Base-by-base conservation (phyloP, 1,140 invertebrate species). In the Drosophila littoralis region DNA sequence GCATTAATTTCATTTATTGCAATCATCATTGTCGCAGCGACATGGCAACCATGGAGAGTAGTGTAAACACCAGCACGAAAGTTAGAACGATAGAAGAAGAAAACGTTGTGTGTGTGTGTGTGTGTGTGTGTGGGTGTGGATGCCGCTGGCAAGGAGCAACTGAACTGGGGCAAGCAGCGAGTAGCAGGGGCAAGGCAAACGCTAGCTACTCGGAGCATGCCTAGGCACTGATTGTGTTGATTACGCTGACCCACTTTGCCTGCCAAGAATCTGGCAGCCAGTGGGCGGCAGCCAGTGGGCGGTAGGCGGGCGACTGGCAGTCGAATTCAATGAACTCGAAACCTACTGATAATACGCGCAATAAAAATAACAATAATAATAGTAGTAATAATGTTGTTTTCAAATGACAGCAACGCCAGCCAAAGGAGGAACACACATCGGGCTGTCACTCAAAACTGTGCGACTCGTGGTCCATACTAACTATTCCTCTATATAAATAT, bases 1-100 rank as follows among this genome's bases (percentile, higher is more conserved):
- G 80, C 84, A 88, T 88, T 88, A 89, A 88, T 89, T 88, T 89
- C 84, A 88, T 88, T 88, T 88, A 88, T 89, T 84, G 84, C 84
- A 88, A 88, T 88, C 83, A 88, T 83, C 83, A 80, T 88, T 77
- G 83, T 89, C 73, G 48, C 54, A 59, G 64, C 46, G 48, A 73
- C 70, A 74, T 75, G 73, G 84, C 79, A 84, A 86, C 67, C 83
- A 83, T 88, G 73, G 83, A 67, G 76, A 86, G 76, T 63, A 86
- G 77, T 76, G 79, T 80, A 79, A 86, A 81, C 79, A 77, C 66
- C 77, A 78, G 67, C 65, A 74, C 71, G 54, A 79, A 88, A 77
- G 42, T 88, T 89, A 71, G 76, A 80, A 68, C 45, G 60, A 35
- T 58, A 15, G 57, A 57, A 65, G 35, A 73, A 60, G 13, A 55